phyloP scores from a whole-genome alignment of 2,113 vertebrate species.

The Odontophorus gujanensis region DNA sequence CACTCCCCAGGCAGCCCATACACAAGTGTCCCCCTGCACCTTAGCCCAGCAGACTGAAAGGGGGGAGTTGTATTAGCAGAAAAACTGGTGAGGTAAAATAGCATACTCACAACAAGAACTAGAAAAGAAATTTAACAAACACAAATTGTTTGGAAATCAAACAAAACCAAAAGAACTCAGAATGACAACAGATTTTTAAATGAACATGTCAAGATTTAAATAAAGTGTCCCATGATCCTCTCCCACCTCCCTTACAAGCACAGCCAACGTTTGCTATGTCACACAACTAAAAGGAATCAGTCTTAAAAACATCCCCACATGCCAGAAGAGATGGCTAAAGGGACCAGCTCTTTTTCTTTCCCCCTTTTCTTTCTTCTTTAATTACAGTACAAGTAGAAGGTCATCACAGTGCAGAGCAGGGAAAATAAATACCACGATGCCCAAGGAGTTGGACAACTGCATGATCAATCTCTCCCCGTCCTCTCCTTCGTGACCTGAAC shows the following conservation, averaged over 20 bases:
- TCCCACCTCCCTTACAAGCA: slow-evolving; percentile 48
- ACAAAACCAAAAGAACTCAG: slow-evolving; percentile 65
- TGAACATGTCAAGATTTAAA: slow-evolving; percentile 18
- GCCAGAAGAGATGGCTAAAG: slow-evolving; percentile 79
- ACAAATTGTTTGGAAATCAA: slow-evolving; percentile 6
- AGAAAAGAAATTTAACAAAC: slow-evolving; percentile 70
- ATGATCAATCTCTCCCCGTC: neutral
- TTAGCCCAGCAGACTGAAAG: slow-evolving; percentile 84
- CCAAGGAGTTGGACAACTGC: neutral
- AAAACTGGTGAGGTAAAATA: slow-evolving; percentile 78
- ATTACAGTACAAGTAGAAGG: slow-evolving; percentile 33
- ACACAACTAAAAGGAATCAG: slow-evolving; percentile 1
- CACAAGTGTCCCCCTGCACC: slow-evolving; percentile 33
- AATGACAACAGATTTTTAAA: slow-evolving; percentile 39
- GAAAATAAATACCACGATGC: neutral
- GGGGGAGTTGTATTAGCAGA: slow-evolving; percentile 75
- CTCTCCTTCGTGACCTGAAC: neutral
- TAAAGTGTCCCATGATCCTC: neutral
- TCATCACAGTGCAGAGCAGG: slow-evolving; percentile 2
- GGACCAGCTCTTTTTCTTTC: slow-evolving; percentile 80
- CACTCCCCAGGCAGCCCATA: neutral
- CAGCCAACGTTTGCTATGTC: slow-evolving; percentile 16
- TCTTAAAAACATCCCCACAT: slow-evolving; percentile 70
- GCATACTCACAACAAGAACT: slow-evolving; percentile 69
- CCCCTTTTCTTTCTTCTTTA: neutral